phyloP scores from a whole-genome alignment of 2,797 vertebrate species.

The Oreortyx pictus region DNA sequence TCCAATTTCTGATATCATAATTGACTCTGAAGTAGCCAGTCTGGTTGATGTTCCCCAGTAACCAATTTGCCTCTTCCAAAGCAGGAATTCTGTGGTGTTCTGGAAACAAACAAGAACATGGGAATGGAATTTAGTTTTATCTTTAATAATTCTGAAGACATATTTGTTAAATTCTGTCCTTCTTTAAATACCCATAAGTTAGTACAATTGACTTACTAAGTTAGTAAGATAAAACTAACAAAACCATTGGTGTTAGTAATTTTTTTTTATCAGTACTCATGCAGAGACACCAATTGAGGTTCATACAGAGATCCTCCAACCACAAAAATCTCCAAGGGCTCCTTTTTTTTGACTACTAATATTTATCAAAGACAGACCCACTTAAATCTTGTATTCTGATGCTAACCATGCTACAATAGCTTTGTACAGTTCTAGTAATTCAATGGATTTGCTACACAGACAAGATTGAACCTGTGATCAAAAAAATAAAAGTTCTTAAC shows the following conservation, averaged over 20 bases:
- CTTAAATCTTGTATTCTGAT: background rate
- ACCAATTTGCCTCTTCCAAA: slow-evolving; percentile 88
- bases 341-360: background rate
- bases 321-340: background rate
- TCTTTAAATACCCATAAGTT: background rate
- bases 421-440: background rate
- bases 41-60: slow-evolving; percentile 97
- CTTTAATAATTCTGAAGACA: background rate
- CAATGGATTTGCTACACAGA: background rate
- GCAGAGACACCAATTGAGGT: background rate
- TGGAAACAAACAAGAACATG: slow-evolving; percentile 73
- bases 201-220: background rate
- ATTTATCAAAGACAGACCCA: background rate
- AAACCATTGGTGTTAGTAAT: background rate
- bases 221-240: background rate
- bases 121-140: background rate
- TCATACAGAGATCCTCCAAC: background rate
- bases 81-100: slow-evolving; percentile 87
- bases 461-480: background rate
- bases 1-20: slow-evolving; percentile 97
- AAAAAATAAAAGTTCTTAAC: background rate
- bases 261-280: background rate
- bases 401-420: background rate
- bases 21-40: slow-evolving; percentile 98
- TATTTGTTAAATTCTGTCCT: background rate